Evolutionary conservation across 2,888 invertebrate genomes (phyloP).

Genomic region (Heteromyza rotundicornis): DNA sequence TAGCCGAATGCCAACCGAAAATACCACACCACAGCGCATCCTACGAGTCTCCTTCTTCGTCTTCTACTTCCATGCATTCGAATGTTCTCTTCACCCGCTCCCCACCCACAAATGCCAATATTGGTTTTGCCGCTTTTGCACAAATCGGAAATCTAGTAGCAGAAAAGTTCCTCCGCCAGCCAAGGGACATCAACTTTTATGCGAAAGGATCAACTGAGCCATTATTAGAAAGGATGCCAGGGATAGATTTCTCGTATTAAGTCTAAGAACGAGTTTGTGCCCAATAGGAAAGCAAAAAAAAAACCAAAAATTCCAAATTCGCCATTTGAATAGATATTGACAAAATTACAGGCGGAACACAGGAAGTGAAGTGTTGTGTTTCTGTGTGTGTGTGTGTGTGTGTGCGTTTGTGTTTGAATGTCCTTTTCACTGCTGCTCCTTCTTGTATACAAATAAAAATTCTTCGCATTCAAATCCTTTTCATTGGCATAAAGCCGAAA

Average conservation of each 20-base stretch:
- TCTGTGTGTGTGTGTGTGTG: neutral
- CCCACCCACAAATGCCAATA: conserved; percentile 16
- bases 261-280: neutral
- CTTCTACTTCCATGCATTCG: too few relatives aligned
- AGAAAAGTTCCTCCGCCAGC: neutral
- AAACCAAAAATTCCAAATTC: conserved; percentile 20
- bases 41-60: too few relatives aligned
- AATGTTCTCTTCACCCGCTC: too few relatives aligned
- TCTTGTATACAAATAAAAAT: conserved; percentile 17
- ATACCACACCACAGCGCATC: too few relatives aligned
- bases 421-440: neutral
- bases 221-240: conserved; percentile 21
- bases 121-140: conserved; percentile 15
- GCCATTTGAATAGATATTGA: conserved; percentile 23
- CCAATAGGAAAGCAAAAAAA: too few relatives aligned
- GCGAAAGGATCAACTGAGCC: conserved; percentile 22
- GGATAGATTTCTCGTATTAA: conserved; percentile 8
- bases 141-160: conserved; percentile 17
- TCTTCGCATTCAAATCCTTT: conserved; percentile 18
- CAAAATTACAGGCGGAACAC: conserved; percentile 9
- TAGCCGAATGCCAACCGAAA: too few relatives aligned
- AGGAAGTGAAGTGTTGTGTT: neutral
- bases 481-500: conserved; percentile 13
- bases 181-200: conserved; percentile 27
- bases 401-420: neutral